Evolutionary conservation across 2,113 vertebrate species (phyloP).

Genomic region (human): GRCh38 chr7:91318501-91319000

Average conservation of each 20-base stretch:
- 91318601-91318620: background rate
- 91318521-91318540: background rate
- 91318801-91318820: background rate
- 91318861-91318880: background rate
- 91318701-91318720: background rate
- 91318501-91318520: background rate
- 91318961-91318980: slow-evolving; percentile 19
- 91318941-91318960: background rate
- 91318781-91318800: background rate
- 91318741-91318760: background rate
- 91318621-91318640: background rate
- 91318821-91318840: background rate
- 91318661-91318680: background rate
- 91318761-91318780: background rate
- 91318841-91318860: background rate
- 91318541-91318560: background rate
- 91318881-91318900: background rate
- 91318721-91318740: background rate
- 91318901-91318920: background rate
- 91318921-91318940: background rate
- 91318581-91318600: background rate
- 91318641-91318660: background rate
- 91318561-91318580: background rate
- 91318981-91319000: background rate
- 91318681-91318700: background rate